Evolutionary conservation across 2,113 vertebrate species (phyloP), one percentile per base, ranked within the genome.

Genomic region (Corythaeola cristata): DNA sequence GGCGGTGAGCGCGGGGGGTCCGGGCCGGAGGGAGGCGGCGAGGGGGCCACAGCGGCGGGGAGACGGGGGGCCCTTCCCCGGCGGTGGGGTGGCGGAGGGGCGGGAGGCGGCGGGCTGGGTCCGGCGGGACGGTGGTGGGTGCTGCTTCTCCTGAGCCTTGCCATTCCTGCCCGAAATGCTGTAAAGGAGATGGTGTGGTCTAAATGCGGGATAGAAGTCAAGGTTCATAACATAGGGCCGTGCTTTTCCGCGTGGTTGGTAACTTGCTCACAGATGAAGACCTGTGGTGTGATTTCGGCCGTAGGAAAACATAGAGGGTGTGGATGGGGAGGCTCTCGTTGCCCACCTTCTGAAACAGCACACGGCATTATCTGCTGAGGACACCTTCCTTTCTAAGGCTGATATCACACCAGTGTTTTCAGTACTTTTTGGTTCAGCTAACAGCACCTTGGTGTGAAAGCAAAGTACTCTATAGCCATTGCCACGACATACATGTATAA

Each of bases 241-340:
- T 5, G 45, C 5, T 35, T 28, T 8, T 28, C 39, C 8, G 15
- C 3, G 52, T 1, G 24, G 22, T 12, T 9, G 28, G 24, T 8
- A 17, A 5, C 1, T 15, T 5, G 78, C 24, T 62, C 18, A 3
- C 22, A 14, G 20, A 30, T 5, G 9, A 22, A 28, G n/a, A 24
- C 13, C 13, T 2, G 8, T 1, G 9, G 7, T 6, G n/a, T 13
- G 47, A 9, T 30, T 59, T 28, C 2, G 3, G 37, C 27, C 5
- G 5, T 5, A 1, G 52, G 41, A 14, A 47, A 37, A 17, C 1
- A 3, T 1, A 4, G 15, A 0, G 2, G 8, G 27, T 5, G 41
- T 4, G 23, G 33, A 2, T 9, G 1, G 0, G 0, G 16, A 44
- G 41, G 41, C 41, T 8, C n/a, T 20, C 5, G 0, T 2, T 7